Evolutionary conservation across 2,888 invertebrate species (phyloP).

Genomic region (Geotrupes spiniger): DNA sequence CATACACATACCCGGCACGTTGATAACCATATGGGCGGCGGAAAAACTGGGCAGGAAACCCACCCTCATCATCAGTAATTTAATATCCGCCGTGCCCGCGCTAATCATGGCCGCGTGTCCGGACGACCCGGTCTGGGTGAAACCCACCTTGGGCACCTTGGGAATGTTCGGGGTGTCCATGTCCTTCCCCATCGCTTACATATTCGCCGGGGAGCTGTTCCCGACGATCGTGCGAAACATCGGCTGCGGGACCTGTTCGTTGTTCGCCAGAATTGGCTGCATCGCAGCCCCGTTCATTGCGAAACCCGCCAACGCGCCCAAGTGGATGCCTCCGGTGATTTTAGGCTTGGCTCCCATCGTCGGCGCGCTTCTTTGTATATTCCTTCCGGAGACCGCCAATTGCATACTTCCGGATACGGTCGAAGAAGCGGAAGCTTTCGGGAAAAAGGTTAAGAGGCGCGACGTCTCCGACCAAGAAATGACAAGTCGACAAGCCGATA

Average conservation of each 20-base stretch:
- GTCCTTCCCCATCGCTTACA: conserved; percentile 80
- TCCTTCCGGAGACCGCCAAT: conserved; percentile 77
- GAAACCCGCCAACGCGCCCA: conserved; percentile 53
- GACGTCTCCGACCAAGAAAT: background rate
- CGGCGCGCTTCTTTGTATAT: conserved; percentile 64
- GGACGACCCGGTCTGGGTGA: conserved; percentile 53
- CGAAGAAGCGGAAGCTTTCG: conserved; percentile 71
- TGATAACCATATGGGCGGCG: conserved; percentile 61
- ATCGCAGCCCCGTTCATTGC: conserved; percentile 82
- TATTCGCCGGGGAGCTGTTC: conserved; percentile 85
- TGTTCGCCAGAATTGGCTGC: conserved; percentile 81
- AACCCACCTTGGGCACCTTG: conserved; percentile 65
- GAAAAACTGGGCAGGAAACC: conserved; percentile 67
- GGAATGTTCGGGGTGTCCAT: conserved; percentile 81
- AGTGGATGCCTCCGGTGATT: conserved; percentile 67
- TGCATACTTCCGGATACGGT: conserved; percentile 75
- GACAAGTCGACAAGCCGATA: no score
- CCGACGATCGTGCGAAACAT: conserved; percentile 86
- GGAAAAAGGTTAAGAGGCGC: conserved; percentile 42
- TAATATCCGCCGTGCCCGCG: conserved; percentile 64
- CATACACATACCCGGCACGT: conserved; percentile 60
- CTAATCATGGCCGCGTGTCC: conserved; percentile 61
- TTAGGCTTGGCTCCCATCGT: conserved; percentile 70
- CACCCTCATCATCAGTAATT: conserved; percentile 63
- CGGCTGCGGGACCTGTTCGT: conserved; percentile 82